Evolutionary conservation across 2,888 invertebrate species (phyloP), one percentile per base, ranked within the genome.

Genomic region (Cosmia pyralina): DNA sequence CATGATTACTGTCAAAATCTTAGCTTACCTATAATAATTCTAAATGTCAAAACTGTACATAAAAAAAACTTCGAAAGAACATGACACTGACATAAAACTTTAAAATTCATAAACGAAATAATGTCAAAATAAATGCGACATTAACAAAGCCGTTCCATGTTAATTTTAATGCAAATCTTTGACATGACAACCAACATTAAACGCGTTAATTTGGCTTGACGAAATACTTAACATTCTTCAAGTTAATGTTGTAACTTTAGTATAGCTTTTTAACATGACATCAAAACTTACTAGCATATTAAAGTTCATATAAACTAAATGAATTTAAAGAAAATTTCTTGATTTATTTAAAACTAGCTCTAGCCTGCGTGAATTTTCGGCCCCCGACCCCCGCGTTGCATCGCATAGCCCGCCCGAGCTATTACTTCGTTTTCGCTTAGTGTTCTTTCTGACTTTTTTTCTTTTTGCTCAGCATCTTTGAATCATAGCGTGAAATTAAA

Each of bases 131-230:
- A n/a, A 57, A 44, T 22, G 4, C 22, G 34, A 57, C 8, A 53
- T 57, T 53, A n/a, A 67, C 34, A 64, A 46, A 59, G 17, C 41
- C 34, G 44, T 62, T 15, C 57, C 60, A 73, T 59, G 34, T 63
- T 71, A 55, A 77, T 67, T 63, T 55, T 38, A 34, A 77, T 72
- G 60, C 28, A 70, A 82, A 82, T 72, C 62, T 62, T 50, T 66
- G 19, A 62, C 66, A 73, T 60, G 65, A 63, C 72, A 62, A 57
- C n/a, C 22, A 50, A 58, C 34, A 72, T n/a, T 53, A 41, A 79
- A 69, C 34, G 28, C 52, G n/a, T 60, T 71, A 78, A 75, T 78
- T 72, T 53, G 15, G 8, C 68, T 73, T 63, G 10, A 55, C 44
- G 62, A 58, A 70, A 66, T 64, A 58, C 46, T 74, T 74, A 48